Evolutionary conservation across 2,797 vertebrate genomes (phyloP), one percentile per base, ranked within the genome.

Genomic region (Pempheris klunzingeri): DNA sequence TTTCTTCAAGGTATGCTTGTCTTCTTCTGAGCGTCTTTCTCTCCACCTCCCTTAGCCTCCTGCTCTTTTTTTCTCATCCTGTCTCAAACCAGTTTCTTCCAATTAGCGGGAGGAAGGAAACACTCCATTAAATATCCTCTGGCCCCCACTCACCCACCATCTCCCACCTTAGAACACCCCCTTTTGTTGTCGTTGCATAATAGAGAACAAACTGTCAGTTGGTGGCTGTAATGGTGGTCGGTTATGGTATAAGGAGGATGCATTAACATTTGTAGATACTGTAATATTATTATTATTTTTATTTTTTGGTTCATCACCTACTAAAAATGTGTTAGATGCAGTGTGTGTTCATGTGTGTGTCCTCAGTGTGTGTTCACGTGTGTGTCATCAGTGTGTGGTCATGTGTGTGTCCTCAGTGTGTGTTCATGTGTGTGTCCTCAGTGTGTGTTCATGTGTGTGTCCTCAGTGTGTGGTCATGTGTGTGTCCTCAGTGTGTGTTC

Each of bases 91-190:
- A 68, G 44, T 78, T 78, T 73, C 55, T 67, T 79, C 77, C 67
- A 85, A 57, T 90, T 77, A 86, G 75, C 62, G 34, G 43, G 12
- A 60, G 39, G 69, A 75, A 74, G 57, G 64, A 83, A 53, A 67
- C 36, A 39, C 50, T 81, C 24, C 26, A 73, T 81, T 69, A 84
- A 83, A 83, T 6, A 82, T 80, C 70, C 77, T 63, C 61, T 71
- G 55, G 22, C 41, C 46, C 72, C 57, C 24, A 14, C 44, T 39
- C 13, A 0, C 46, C 44, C 22, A 46, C 67, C n/a, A 9, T 24
- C 46, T 57, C 55, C 68, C 47, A 43, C 43, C 38, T 30, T 10
- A 32, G 24, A 57, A 30, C 43, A 14, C 50, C 26, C 49, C 18
- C 20, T 63, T 61, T 61, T 62, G 43, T 59, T 63, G 60, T 46